Evolutionary conservation across 2,888 invertebrate genomes (phyloP), one percentile per base, ranked within the genome.

Genomic region (Pardosa pseudoannulata): DNA sequence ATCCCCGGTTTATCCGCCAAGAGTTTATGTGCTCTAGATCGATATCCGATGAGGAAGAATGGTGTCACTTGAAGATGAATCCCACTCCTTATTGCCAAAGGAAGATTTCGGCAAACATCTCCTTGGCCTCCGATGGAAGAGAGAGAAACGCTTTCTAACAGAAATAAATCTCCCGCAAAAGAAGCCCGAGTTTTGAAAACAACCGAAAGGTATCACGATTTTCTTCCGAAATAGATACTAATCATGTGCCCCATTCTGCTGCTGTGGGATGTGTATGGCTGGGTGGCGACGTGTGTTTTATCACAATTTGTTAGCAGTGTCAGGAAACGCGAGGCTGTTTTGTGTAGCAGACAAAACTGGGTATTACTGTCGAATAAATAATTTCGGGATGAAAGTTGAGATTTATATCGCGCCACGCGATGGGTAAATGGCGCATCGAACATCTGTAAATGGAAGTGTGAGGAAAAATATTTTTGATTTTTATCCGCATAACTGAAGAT

Each of bases 101-200:
- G 73, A 65, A 72, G 72, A 32, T 79, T 72, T 71, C 50, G 27
- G 36, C 73, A 80, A 80, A 80, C 80, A 80, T 80, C 39, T 73
- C 73, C n/a, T 64, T 80, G 39, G 67, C 67, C 46, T 65, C 46
- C 65, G 64, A 74, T 68, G 68, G 56, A 27, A n/a, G n/a, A n/a
- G n/a, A n/a, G n/a, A n/a, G n/a, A n/a, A 56, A 68, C 28, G 65
- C 68, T 56, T 73, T 74, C 73, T 23, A 65, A 39, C 65, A 67
- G 56, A 56, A 56, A 56, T 56, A 56, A 56, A 56, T 56, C 23
- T 23, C 3, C 16, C 11, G 19, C 56, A 1, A 56, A 31, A 56
- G 70, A n/a, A n/a, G n/a, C n/a, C 56, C 23, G 23, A 56, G 56
- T 56, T 56, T 23, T 11, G 23, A 56, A 56, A 16, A n/a, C n/a